These are phyloP conservation scores for Tachuris rubrigastra DNA, from an alignment of 2,113 vertebrate genomes.

Conservation along the genomic window DNA sequence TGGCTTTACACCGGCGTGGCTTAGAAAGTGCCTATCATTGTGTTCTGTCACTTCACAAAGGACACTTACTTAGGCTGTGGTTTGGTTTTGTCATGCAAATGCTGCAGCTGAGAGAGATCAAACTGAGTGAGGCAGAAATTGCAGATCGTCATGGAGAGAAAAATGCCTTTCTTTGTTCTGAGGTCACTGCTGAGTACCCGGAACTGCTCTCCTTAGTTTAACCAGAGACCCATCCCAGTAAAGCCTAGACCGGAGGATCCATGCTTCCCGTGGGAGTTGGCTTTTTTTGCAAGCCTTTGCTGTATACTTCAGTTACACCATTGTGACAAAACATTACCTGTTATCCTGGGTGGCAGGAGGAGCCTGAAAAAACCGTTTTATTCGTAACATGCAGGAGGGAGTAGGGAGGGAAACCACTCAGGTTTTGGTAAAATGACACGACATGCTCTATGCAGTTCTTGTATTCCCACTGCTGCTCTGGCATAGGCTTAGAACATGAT, in stretches of 20 bases:
- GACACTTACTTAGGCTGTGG: not conserved
- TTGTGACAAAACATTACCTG: not conserved
- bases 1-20: not conserved
- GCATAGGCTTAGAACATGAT: not conserved
- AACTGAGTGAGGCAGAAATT: not conserved
- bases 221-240: not conserved
- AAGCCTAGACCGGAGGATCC: not conserved
- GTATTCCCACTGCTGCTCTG: not conserved
- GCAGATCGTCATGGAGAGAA: not conserved
- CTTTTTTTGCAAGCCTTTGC: not conserved
- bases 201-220: not conserved
- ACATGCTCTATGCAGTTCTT: not conserved
- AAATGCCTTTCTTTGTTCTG: not conserved
- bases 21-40: not conserved
- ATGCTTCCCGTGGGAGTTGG: not conserved
- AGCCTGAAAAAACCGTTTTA: not conserved
- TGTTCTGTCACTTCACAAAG: not conserved
- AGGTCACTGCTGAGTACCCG: not conserved
- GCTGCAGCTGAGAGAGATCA: not conserved
- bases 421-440: not conserved
- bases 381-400: not conserved
- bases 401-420: not conserved
- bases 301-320: not conserved
- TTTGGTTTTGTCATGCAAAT: constrained; percentile 21
- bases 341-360: not conserved